Base-by-base conservation (phyloP, 2,797 vertebrate species). In the Clamator glandarius region DNA sequence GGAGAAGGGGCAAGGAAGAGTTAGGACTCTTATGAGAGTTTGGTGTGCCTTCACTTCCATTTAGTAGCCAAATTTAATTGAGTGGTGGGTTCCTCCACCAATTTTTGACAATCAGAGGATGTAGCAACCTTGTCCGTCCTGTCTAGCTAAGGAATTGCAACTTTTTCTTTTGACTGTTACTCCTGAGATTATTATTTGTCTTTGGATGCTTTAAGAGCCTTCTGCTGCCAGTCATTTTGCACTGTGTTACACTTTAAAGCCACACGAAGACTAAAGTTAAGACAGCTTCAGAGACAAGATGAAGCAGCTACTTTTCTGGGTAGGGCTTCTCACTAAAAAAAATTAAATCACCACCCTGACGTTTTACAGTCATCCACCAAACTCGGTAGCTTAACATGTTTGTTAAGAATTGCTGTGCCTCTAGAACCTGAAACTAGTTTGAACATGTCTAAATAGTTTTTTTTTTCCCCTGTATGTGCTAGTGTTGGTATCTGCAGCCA, bases 301-400 rank as follows among this genome's bases (percentile, higher is more conserved):
- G 2, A 12, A 67, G 11, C 15, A 51, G 24, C 15, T 79, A 36
- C 15, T 31, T 83, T 90, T 84, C 54, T 21, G 8, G 2, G 3
- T 36, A 78, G 15, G 31, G 23, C 5, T 73, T 77, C 23, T 66
- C 7, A n/a, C n/a, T 70, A 25, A 78, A 92, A 92, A 76, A 63
- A 25, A 28, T 28, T 42, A 1, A 31, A 25, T 16, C 1, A 2
- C 5, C 19, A 31, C 3, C 10, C n/a, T 72, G 64, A 26, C 51
- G 28, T 58, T 77, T 24, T 57, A 33, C 0, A 4, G 41, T 39
- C 0, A 1, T n/a, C 4, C 16, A 28, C 9, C 50, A 44, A 69
- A 15, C 15, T 68, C 36, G 18, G 6, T 11, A 82, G 33, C 3
- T 79, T 70, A 67, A 39, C 8, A 11, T 6, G 7, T 64, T 87